phyloP scores from a whole-genome alignment of 2,888 invertebrate species.

The Julus scanicus region DNA sequence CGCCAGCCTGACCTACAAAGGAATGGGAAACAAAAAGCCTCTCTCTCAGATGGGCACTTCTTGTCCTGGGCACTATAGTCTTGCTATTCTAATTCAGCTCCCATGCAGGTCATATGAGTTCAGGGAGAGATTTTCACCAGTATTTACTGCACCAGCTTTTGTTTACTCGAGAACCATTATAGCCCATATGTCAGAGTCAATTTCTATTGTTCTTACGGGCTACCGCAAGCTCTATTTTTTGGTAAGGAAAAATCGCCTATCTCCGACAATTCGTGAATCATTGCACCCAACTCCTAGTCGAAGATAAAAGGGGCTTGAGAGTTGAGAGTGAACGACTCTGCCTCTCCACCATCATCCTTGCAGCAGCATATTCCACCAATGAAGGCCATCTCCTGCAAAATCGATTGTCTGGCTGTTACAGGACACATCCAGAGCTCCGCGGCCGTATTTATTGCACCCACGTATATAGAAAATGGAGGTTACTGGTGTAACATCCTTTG shows the following conservation, averaged over 20 bases:
- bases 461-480: neutral
- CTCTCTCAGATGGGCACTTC: neutral
- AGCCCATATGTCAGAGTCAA: constrained; percentile 20
- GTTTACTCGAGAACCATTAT: constrained; percentile 10
- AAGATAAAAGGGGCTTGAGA: constrained; percentile 23
- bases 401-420: constrained; percentile 27
- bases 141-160: constrained; percentile 35
- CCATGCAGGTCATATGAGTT: neutral
- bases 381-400: constrained; percentile 29
- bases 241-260: neutral
- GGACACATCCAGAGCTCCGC: constrained; percentile 7
- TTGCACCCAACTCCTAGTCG: neutral
- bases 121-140: neutral
- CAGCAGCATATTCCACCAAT: constrained; percentile 22
- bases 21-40: neutral
- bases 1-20: neutral
- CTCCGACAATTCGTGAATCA: neutral
- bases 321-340: neutral
- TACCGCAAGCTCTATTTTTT: constrained; percentile 11
- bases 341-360: neutral
- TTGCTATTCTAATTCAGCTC: neutral
- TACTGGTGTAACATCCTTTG: constrained; percentile 19
- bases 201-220: neutral
- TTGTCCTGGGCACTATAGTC: neutral
- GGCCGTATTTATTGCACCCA: neutral